phyloP scores from a whole-genome alignment of 2,888 invertebrate genomes.

The Hemicrepidius hirtus region DNA sequence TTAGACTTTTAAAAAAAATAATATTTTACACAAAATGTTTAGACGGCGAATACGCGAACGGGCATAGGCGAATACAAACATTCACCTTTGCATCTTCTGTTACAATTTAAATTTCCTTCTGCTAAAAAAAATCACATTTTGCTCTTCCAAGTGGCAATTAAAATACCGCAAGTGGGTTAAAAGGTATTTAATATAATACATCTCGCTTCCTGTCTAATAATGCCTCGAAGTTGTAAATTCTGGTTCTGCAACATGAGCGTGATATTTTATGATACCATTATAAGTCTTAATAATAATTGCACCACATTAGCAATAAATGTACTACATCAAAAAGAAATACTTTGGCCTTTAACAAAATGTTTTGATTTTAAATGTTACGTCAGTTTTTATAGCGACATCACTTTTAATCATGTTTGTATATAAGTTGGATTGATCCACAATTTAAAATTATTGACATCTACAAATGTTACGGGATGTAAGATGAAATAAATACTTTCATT shows the following conservation, averaged over 20 bases:
- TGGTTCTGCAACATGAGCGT: background rate
- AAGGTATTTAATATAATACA: background rate
- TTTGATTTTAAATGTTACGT: background rate
- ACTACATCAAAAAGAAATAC: background rate
- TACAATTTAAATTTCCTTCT: too few species aligned
- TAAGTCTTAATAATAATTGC: background rate
- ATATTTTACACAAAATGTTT: too few species aligned
- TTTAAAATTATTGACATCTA: conserved; percentile 2
- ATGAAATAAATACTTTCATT: background rate
- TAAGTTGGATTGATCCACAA: conserved; percentile 7
- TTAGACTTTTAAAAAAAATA: too few species aligned
- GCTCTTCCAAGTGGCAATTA: background rate
- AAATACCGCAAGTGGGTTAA: background rate
- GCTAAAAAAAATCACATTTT: background rate
- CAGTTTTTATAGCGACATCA: background rate
- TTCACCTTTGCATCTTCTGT: too few species aligned
- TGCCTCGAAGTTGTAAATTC: background rate
- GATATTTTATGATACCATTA: background rate
- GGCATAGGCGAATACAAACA: too few species aligned
- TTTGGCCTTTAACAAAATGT: background rate
- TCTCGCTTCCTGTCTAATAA: too few species aligned
- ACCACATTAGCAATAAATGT: background rate
- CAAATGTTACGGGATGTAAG: conserved; percentile 15
- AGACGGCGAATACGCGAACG: too few species aligned
- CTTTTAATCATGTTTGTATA: background rate